Evolutionary conservation across 92 coral and sea anemone genomes (phyloP).

Genomic region (Diadumene lineata): DNA sequence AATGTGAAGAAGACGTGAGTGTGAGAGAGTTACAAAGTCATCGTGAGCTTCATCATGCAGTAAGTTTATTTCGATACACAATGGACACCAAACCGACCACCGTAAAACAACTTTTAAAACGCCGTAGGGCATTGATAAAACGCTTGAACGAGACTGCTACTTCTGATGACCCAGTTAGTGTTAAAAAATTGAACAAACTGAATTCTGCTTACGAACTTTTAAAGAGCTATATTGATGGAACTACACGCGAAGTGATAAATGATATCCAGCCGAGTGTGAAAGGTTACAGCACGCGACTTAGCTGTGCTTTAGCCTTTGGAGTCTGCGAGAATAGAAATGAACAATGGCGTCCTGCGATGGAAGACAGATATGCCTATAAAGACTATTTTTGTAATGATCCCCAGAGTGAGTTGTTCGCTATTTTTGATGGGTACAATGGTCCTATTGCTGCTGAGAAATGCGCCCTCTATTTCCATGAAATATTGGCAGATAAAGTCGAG

Average conservation of each 20-base stretch:
- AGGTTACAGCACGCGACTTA: conserved; percentile 52
- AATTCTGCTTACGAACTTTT: conserved; percentile 83
- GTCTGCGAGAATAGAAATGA: conserved; percentile 83
- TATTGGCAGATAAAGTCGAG: conserved; percentile 69
- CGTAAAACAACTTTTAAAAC: conserved; percentile 66
- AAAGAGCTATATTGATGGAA: conserved; percentile 77
- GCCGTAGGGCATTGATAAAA: conserved; percentile 75
- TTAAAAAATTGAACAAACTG: conserved; percentile 73
- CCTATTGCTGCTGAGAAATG: conserved; percentile 90
- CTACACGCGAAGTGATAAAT: conserved; percentile 56
- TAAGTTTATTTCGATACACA: conserved; percentile 67
- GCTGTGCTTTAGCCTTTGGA: conserved; percentile 75
- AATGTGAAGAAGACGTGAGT: conserved; percentile 85
- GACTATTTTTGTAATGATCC: conserved; percentile 79
- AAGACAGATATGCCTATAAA: conserved; percentile 71
- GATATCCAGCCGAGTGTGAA: conserved; percentile 43
- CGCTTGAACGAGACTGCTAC: conserved; percentile 69
- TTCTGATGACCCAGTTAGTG: conserved; percentile 74
- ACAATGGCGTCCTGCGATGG: conserved; percentile 89
- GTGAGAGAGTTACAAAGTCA: conserved; percentile 75
- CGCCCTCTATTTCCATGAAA: conserved; percentile 76
- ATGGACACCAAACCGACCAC: conserved; percentile 64
- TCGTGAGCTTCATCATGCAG: conserved; percentile 80
- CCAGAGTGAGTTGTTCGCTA: conserved; percentile 79
- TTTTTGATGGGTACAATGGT: conserved; percentile 94